Conservation (phyloP, 1,140 invertebrate genomes). For the Archivesica marissinica region DNA sequence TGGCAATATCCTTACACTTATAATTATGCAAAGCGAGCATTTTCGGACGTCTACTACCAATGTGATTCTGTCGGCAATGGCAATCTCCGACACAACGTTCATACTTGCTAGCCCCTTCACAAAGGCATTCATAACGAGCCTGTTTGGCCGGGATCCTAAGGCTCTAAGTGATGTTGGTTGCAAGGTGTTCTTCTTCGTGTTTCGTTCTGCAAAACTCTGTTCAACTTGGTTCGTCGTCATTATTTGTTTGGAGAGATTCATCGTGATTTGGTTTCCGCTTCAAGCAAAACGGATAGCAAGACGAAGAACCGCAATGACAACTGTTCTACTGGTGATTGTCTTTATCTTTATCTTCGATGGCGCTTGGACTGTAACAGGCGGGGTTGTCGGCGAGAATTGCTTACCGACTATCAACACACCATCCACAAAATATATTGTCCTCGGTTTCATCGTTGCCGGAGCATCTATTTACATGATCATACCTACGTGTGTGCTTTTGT, state of each 20-base stretch:
- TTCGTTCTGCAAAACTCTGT: slow-evolving; percentile 68
- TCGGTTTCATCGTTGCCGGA: slow-evolving; percentile 26
- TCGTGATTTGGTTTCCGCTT: slow-evolving; percentile 72
- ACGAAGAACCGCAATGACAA: slow-evolving; percentile 10
- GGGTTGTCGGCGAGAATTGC: slow-evolving; percentile 57
- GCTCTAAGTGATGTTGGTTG: slow-evolving; percentile 63
- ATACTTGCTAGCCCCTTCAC: slow-evolving; percentile 64
- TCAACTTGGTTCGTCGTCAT: slow-evolving; percentile 75
- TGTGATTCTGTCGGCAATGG: slow-evolving; percentile 61
- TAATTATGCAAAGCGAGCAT: slow-evolving; percentile 54
- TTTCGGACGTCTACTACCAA: slow-evolving; percentile 52
- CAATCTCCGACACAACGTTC: slow-evolving; percentile 63
- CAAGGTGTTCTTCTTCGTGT: slow-evolving; percentile 68
- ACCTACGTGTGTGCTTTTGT: slow-evolving; percentile 18
- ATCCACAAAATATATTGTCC: background rate
- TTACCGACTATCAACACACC: slow-evolving; percentile 37
- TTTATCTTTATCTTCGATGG: slow-evolving; percentile 43
- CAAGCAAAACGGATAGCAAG: slow-evolving; percentile 64
- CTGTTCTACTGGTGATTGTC: background rate
- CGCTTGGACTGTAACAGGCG: slow-evolving; percentile 62
- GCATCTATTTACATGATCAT: slow-evolving; percentile 24
- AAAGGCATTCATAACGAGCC: slow-evolving; percentile 59
- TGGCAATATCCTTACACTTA: slow-evolving; percentile 67
- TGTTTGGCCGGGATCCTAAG: slow-evolving; percentile 63
- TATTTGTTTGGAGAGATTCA: slow-evolving; percentile 70